Percentiles rank a stretch among this genome's conserved stretches.
phyloP scores from a whole-genome alignment of 2,797 vertebrate genomes.

The Paratrypauchen microcephalus region DNA sequence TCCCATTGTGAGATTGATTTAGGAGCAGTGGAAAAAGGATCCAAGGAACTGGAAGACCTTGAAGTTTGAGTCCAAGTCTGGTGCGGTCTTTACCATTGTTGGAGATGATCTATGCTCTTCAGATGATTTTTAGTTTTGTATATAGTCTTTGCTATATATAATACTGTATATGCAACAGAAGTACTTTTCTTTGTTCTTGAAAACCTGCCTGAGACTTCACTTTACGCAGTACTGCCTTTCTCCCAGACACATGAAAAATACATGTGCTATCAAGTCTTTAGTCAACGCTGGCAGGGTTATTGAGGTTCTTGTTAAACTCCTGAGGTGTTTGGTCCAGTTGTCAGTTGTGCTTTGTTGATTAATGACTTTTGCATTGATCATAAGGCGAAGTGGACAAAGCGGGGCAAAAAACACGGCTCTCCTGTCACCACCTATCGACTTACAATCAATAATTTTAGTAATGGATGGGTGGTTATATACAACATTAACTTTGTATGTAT shows the following conservation, averaged over 20 bases:
- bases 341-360: constrained; percentile 68
- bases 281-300: constrained; percentile 23
- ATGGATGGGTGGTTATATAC: constrained; percentile 58
- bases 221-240: background rate
- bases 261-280: constrained; percentile 20
- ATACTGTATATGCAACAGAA: background rate
- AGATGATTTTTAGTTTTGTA: no score
- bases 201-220: background rate
- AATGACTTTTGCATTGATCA: constrained; percentile 69
- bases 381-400: constrained; percentile 39
- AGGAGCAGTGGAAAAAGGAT: background rate
- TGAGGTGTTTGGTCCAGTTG: constrained; percentile 54
- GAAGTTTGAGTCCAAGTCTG: background rate
- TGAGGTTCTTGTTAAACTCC: constrained; percentile 54
- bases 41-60: background rate
- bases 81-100: background rate
- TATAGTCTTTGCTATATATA: no score
- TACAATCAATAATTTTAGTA: constrained; percentile 55
- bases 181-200: background rate
- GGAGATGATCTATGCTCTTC: no score
- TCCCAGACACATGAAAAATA: constrained; percentile 1
- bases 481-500: constrained; percentile 33
- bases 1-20: background rate
- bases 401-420: constrained; percentile 41
- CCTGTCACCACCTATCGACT: constrained; percentile 55